phyloP scores from a whole-genome alignment of 2,113 vertebrate species.

The Arizona elegans region DNA sequence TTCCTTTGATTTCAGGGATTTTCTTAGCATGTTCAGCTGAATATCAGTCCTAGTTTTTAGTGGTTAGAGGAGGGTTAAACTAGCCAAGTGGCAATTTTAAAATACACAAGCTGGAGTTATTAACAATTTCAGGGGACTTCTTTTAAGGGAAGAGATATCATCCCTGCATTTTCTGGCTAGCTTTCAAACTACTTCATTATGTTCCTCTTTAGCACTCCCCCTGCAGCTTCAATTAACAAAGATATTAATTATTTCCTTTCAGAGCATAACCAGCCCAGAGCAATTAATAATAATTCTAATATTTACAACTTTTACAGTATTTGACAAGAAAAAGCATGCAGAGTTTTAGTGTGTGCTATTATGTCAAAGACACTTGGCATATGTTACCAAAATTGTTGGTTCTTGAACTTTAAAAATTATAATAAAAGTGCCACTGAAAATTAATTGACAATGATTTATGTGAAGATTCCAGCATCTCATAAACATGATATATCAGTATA shows the following conservation, averaged over 20 bases:
- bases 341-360: neutral
- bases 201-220: conserved; percentile 37
- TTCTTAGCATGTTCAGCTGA: neutral
- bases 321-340: neutral
- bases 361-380: neutral
- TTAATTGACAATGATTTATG: neutral
- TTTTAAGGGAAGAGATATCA: conserved; percentile 1
- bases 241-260: conserved; percentile 54
- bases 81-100: neutral
- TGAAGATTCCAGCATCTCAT: neutral
- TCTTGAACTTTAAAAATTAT: neutral
- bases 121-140: conserved; percentile 7
- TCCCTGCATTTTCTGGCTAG: conserved; percentile 23
- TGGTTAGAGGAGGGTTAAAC: neutral
- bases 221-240: conserved; percentile 51
- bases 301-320: conserved; percentile 22
- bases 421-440: neutral
- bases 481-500: neutral
- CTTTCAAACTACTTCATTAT: conserved; percentile 50
- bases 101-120: neutral
- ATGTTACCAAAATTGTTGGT: neutral
- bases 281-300: neutral
- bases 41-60: neutral
- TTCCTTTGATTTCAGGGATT: neutral
- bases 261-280: neutral